These are phyloP conservation scores for Melangyna quadrimaculata DNA, from an alignment of 2,888 invertebrate genomes.

Conservation along the genomic window DNA sequence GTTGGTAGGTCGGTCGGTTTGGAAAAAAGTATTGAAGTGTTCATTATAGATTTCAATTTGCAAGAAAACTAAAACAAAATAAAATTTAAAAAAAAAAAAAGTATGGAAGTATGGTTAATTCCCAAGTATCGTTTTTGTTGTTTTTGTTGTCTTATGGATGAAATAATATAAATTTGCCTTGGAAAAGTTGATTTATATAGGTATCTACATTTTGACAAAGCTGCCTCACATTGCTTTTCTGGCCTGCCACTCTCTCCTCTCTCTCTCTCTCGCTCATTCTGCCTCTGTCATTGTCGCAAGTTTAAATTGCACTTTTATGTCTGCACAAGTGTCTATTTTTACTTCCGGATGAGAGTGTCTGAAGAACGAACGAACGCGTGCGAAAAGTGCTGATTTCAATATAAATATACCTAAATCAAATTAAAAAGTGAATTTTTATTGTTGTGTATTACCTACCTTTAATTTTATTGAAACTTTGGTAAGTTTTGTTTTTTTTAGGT, in stretches of 20 bases:
- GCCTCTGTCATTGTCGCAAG: constrained; percentile 25
- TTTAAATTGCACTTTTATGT: constrained; percentile 53
- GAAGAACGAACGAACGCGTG: constrained; percentile 11
- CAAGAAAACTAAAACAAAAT: constrained; percentile 20
- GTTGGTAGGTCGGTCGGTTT: constrained; percentile 8
- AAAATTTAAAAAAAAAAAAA: background rate
- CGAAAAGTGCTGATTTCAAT: constrained; percentile 10
- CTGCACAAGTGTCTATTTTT: constrained; percentile 45
- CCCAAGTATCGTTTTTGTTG: background rate
- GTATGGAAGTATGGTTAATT: background rate
- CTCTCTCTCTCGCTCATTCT: constrained; percentile 3
- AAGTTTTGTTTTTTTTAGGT: constrained; percentile 4
- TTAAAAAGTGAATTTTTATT: background rate
- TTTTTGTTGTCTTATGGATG: background rate
- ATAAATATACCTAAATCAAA: background rate
- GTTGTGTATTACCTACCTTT: background rate
- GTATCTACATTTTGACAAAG: background rate
- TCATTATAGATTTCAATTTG: constrained; percentile 25
- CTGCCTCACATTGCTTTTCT: background rate
- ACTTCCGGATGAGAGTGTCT: constrained; percentile 54
- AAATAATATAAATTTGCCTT: constrained; percentile 1
- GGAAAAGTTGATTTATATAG: constrained; percentile 43
- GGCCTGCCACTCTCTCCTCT: background rate
- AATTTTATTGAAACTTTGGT: constrained; percentile 10
- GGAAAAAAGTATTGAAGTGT: background rate